A percentile compares a stretch with the other conserved stretches of the same genome.
phyloP scores from a whole-genome alignment of 2,113 vertebrate genomes.

The Ctenomys sociabilis region DNA sequence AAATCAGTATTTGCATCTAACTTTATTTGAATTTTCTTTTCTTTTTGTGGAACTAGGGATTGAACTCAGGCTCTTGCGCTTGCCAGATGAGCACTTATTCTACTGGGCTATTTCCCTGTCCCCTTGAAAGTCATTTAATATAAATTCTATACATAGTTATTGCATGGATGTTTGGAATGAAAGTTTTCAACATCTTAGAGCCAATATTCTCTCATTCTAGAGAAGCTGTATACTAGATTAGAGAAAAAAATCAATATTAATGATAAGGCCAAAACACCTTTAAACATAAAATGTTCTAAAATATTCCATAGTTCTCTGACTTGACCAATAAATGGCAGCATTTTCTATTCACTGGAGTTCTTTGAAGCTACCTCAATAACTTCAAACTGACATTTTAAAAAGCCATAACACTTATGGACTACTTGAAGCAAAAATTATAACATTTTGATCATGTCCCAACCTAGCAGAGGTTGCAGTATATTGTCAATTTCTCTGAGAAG shows the following conservation, averaged over 20 bases:
- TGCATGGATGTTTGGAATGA: neutral
- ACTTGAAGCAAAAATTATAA: neutral
- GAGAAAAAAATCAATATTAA: neutral
- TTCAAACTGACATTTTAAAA: conserved; percentile 25
- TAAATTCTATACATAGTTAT: neutral
- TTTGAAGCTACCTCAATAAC: conserved; percentile 58
- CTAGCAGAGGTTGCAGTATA: neutral
- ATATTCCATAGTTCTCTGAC: neutral
- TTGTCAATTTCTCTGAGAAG: neutral
- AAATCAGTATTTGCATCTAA: neutral
- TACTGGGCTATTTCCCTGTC: too few relatives aligned
- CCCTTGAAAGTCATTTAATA: neutral
- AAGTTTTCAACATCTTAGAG: neutral
- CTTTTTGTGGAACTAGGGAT: too few relatives aligned
- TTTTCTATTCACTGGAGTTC: neutral
- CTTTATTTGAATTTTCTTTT: neutral
- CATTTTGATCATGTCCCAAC: neutral
- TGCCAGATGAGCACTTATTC: too few relatives aligned
- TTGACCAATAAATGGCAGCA: conserved; percentile 33
- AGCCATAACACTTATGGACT: neutral
- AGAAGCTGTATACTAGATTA: neutral
- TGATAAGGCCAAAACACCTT: neutral
- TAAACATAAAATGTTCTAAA: neutral
- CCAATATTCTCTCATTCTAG: neutral
- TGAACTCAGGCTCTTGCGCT: too few relatives aligned